These are phyloP conservation scores for Tympanoctomys barrerae DNA, from an alignment of 2,797 vertebrate genomes.

Conservation along the genomic window DNA sequence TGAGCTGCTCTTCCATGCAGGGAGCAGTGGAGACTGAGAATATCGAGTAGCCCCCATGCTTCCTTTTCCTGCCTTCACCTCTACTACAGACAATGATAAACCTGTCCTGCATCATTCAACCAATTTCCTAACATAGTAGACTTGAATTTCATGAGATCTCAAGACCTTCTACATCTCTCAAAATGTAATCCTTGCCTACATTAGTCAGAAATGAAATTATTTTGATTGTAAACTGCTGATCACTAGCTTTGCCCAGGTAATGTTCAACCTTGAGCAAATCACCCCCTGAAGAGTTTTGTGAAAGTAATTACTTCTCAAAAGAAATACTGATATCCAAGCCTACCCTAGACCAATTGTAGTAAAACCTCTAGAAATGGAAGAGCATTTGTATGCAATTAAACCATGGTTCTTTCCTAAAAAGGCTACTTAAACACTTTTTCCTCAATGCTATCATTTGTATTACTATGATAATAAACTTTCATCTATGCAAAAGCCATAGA, in stretches of 20 bases:
- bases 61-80: neutral
- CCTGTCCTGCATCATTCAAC: neutral
- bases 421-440: neutral
- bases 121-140: neutral
- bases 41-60: neutral
- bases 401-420: neutral
- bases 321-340: neutral
- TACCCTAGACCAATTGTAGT: neutral
- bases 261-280: conserved; percentile 9
- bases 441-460: conserved; percentile 7
- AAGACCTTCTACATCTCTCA: neutral
- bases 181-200: conserved; percentile 21
- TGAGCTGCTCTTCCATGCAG: neutral
- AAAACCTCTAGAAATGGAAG: neutral
- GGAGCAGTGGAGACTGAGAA: neutral
- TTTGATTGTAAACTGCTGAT: neutral
- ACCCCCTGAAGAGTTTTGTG: neutral
- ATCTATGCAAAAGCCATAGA: neutral
- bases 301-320: conserved; percentile 35
- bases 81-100: neutral
- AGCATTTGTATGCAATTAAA: neutral
- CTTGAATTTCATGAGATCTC: neutral
- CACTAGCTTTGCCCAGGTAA: neutral
- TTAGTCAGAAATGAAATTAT: neutral
- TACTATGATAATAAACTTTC: neutral